phyloP scores from a whole-genome alignment of 1,140 invertebrate species.

The Proctacanthus coquilletti region DNA sequence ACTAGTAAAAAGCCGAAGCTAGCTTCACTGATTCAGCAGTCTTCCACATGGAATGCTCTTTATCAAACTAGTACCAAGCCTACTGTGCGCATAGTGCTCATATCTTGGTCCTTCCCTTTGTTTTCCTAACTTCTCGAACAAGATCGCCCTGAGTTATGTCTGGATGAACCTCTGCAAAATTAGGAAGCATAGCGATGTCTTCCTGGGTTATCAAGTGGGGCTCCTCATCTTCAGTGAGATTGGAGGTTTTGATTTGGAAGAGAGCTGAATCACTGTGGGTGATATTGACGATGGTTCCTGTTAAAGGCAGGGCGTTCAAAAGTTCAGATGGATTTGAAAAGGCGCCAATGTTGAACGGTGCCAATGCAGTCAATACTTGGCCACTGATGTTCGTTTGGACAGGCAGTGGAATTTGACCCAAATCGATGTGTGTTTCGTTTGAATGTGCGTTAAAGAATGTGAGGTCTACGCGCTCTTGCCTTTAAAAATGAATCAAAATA shows the following conservation, averaged over 20 bases:
- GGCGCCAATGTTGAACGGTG: constrained; percentile 32
- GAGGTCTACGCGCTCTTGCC: constrained; percentile 36
- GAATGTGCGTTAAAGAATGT: constrained; percentile 35
- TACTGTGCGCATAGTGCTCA: too few relatives aligned
- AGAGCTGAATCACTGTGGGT: constrained; percentile 28
- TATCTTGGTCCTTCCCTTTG: too few relatives aligned
- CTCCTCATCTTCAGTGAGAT: constrained; percentile 16
- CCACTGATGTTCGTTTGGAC: constrained; percentile 36
- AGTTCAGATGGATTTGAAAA: constrained; percentile 24
- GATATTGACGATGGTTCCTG: constrained; percentile 29
- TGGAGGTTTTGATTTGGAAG: constrained; percentile 22
- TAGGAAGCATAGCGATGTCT: constrained; percentile 15
- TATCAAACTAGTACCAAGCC: too few relatives aligned
- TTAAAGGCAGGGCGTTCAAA: constrained; percentile 22
- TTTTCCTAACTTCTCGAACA: too few relatives aligned
- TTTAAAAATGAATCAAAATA: constrained; percentile 10
- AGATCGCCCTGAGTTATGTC: too few relatives aligned
- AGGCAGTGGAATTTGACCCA: constrained; percentile 35
- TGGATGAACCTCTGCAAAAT: constrained; percentile 18
- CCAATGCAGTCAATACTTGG: constrained; percentile 34
- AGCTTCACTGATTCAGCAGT: too few relatives aligned
- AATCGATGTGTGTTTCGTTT: constrained; percentile 32
- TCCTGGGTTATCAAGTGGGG: constrained; percentile 18
- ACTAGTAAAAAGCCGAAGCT: too few relatives aligned
- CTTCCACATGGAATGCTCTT: too few relatives aligned